Evolutionary conservation across 2,888 invertebrate genomes (phyloP), one percentile per base, ranked within the genome.

Genomic region (Tenthredo livida): DNA sequence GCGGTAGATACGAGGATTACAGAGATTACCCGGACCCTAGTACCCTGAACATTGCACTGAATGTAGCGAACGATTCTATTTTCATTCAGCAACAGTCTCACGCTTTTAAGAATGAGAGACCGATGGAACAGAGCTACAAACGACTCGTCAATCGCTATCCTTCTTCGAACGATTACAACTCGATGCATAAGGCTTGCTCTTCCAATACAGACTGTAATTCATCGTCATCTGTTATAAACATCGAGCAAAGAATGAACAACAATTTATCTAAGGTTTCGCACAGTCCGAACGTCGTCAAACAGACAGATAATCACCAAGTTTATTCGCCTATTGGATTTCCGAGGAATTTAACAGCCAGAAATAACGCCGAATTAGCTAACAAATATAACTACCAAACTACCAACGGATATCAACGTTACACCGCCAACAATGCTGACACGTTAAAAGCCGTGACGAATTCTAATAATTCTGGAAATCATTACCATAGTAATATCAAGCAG

Each of bases 241-340:
- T 87, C n/a, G 89, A 91, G 40, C 91, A 90, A 80, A 89, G 91
- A 85, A 88, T 92, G 37, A 92, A 92, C 85, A 89, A 91, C 50
- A 91, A 90, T 80, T 85, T 91, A 17, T 85, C 91, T 6, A 93
- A 92, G 82, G 87, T 90, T 65, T 84, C 67, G 40, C 87, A 89
- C 17, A 92, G 90, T 85, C 90, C 91, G 0, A 91, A 91, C 43
- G 12, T 50, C 43, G 12, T 50, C 10, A 85, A 82, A 84, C 86
- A 87, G 88, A 88, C 84, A 40, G 85, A 86, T 37, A 87, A 50
- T 58, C 86, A 87, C 29, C 86, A 90, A 80, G 88, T 88, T 4
- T 92, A 91, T 80, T 92, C 91, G 4, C 90, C 92, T 0, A 91
- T 91, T 29, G 90, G 90, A n/a, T 92, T 92, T 85, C 90, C 92